phyloP scores from a whole-genome alignment of 1,140 invertebrate species.

The Drosophila rufa region DNA sequence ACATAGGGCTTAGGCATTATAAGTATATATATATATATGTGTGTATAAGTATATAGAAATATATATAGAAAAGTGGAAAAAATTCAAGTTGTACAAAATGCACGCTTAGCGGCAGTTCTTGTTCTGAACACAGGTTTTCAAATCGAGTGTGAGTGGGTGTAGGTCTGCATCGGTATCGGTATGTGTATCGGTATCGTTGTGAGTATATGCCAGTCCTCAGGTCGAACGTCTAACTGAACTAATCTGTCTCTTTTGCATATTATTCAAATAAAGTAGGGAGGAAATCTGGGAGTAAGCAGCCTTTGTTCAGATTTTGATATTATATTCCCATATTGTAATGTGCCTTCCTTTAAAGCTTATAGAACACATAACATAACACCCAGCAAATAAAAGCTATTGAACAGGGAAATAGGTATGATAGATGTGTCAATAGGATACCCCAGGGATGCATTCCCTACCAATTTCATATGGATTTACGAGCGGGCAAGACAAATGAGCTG shows the following conservation, averaged over 20 bases:
- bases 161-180: constrained; percentile 25
- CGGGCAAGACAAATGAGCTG: constrained; percentile 15
- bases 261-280: background rate
- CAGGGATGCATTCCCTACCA: background rate
- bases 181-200: constrained; percentile 1
- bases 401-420: background rate
- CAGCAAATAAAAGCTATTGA: background rate
- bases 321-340: background rate
- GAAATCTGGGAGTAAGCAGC: constrained; percentile 7
- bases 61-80: constrained; percentile 56
- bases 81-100: constrained; percentile 57
- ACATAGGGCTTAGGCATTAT: constrained; percentile 68
- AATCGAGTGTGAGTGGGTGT: constrained; percentile 34
- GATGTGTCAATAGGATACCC: background rate
- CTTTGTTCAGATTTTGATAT: constrained; percentile 9
- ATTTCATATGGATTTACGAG: constrained; percentile 8
- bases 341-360: background rate
- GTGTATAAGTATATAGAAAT: constrained; percentile 60
- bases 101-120: constrained; percentile 57
- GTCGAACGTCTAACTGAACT: constrained; percentile 17
- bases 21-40: constrained; percentile 56
- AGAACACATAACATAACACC: background rate
- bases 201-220: constrained; percentile 22
- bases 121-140: constrained; percentile 48
- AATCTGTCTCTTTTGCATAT: background rate